phyloP scores from a whole-genome alignment of 2,888 invertebrate genomes.

The Argynnis bischoffii region DNA sequence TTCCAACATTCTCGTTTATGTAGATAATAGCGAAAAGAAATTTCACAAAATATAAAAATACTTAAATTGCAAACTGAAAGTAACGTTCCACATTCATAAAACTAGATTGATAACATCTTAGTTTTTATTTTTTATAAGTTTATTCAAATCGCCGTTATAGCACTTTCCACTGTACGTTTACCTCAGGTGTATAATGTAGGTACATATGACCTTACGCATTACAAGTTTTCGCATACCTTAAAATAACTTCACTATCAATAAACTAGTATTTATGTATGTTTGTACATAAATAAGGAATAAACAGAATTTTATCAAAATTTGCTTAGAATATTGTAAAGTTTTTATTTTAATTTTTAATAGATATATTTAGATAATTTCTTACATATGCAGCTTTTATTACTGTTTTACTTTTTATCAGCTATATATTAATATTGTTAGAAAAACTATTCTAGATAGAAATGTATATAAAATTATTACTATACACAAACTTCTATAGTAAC shows the following conservation, averaged over 20 bases:
- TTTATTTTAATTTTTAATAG: too few species aligned
- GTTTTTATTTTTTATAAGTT: constrained; percentile 43
- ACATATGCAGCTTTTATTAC: too few species aligned
- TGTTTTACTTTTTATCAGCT: too few species aligned
- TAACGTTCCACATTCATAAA: constrained; percentile 37
- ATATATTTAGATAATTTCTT: too few species aligned
- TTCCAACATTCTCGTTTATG: background rate
- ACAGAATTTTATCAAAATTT: too few species aligned
- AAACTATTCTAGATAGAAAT: too few species aligned
- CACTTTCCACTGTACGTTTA: constrained; percentile 44
- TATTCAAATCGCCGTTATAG: constrained; percentile 47
- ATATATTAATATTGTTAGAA: too few species aligned
- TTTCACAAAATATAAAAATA: constrained; percentile 40
- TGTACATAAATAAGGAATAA: too few species aligned
- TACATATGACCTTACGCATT: constrained; percentile 29
- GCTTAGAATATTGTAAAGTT: too few species aligned
- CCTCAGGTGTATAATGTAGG: background rate
- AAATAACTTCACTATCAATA: background rate
- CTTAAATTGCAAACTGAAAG: constrained; percentile 38
- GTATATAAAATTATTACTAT: too few species aligned
- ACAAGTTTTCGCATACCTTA: background rate
- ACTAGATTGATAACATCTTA: constrained; percentile 39
- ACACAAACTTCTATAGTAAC: too few species aligned
- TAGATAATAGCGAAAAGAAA: constrained; percentile 20
- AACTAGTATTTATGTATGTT: background rate